Evolutionary conservation across 2,888 invertebrate species (phyloP).

Genomic region (Sycophila texana): DNA sequence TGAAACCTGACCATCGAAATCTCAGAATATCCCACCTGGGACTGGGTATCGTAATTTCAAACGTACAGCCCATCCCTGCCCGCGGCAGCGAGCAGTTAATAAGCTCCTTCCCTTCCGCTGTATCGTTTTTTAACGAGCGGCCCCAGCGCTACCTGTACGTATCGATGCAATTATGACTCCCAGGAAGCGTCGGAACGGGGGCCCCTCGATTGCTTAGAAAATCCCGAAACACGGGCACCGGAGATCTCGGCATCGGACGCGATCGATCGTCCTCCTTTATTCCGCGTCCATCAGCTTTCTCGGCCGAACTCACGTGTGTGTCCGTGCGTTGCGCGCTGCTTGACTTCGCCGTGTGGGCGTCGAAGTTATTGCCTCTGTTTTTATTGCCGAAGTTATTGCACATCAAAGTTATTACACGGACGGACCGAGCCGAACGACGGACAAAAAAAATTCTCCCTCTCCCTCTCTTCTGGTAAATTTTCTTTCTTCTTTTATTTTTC

Average conservation of each 20-base stretch:
- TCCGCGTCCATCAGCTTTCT: conserved; percentile 53
- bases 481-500: conserved; percentile 19
- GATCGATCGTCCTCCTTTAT: conserved; percentile 54
- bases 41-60: conserved; percentile 16
- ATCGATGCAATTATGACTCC: too few relatives aligned
- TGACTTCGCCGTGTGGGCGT: conserved; percentile 38
- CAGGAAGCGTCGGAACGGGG: too few relatives aligned
- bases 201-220: conserved; percentile 7
- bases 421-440: conserved; percentile 53
- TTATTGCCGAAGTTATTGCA: conserved; percentile 71
- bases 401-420: conserved; percentile 59
- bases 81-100: conserved; percentile 22
- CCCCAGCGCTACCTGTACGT: too few relatives aligned
- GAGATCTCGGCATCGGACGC: background rate
- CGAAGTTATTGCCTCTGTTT: conserved; percentile 68
- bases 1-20: conserved; percentile 32
- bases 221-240: background rate
- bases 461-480: background rate
- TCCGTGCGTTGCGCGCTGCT: conserved; percentile 60
- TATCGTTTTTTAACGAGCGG: too few relatives aligned
- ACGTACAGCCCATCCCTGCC: background rate
- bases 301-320: conserved; percentile 63
- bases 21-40: conserved; percentile 29
- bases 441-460: conserved; percentile 67
- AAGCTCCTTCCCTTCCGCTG: background rate